These are phyloP conservation scores for Actinemys pallida DNA, from an alignment of 2,113 vertebrate genomes.

Conservation along the genomic window DNA sequence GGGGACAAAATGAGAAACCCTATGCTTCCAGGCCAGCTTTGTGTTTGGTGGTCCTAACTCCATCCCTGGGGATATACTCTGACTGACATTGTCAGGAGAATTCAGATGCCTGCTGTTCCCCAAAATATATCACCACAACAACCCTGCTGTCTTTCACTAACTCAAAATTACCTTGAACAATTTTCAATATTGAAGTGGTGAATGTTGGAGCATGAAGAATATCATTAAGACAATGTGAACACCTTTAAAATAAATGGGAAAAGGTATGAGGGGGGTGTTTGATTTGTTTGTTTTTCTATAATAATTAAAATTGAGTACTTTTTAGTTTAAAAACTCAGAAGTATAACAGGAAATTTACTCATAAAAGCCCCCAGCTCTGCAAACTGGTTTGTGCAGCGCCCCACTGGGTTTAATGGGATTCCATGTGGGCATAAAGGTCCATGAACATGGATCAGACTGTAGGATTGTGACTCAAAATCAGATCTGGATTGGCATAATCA, in stretches of 20 bases:
- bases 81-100: neutral
- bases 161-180: neutral
- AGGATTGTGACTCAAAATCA: neutral
- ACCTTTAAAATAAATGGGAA: neutral
- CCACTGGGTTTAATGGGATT: neutral
- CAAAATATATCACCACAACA: neutral
- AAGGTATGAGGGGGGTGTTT: neutral
- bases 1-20: neutral
- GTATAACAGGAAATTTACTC: neutral
- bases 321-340: neutral
- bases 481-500: neutral
- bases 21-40: neutral
- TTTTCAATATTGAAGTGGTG: neutral
- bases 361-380: neutral
- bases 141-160: neutral
- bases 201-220: constrained; percentile 3
- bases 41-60: neutral
- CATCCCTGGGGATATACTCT: fast-evolving
- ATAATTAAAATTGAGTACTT: neutral
- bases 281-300: neutral
- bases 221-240: neutral
- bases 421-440: neutral
- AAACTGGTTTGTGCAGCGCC: fast-evolving
- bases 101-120: neutral
- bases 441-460: neutral